Evolutionary conservation across 2,888 invertebrate genomes (phyloP).

Genomic region (Brenthis ino): DNA sequence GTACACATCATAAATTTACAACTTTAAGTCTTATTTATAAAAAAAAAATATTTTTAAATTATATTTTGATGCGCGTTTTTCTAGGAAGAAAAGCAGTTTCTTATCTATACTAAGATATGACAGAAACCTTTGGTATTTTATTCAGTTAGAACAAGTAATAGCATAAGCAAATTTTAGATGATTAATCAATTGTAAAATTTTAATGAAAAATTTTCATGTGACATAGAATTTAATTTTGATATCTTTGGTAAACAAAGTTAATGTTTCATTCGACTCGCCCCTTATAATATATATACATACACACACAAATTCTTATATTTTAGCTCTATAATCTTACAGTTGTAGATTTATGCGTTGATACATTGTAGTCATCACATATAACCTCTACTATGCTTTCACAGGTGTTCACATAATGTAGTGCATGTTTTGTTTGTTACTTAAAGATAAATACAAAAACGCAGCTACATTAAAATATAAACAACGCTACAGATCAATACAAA

Average conservation of each 20-base stretch:
- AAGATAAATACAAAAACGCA: constrained; percentile 43
- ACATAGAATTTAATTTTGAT: too few relatives aligned
- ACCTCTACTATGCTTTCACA: constrained; percentile 32
- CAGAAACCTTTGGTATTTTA: constrained; percentile 22
- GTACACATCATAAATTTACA: constrained; percentile 15
- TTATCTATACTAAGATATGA: constrained; percentile 1
- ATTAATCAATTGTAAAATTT: too few relatives aligned
- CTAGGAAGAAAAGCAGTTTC: neutral
- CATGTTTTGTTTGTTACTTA: constrained; percentile 42
- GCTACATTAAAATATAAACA: constrained; percentile 44
- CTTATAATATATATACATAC: neutral
- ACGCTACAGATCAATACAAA: constrained; percentile 42
- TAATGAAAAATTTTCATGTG: too few relatives aligned
- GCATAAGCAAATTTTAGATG: neutral
- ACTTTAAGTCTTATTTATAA: constrained; percentile 3
- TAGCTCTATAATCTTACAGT: neutral
- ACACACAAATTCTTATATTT: neutral
- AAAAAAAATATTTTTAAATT: too few relatives aligned
- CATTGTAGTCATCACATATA: constrained; percentile 16
- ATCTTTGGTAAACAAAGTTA: too few relatives aligned
- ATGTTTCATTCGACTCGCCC: too few relatives aligned
- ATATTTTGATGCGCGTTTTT: too few relatives aligned
- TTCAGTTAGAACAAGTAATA: neutral
- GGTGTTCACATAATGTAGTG: constrained; percentile 38
- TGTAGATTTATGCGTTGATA: neutral